Evolutionary conservation across 2,888 invertebrate species (phyloP), one percentile per base, ranked within the genome.

Genomic region (Trichogramma evanescens): DNA sequence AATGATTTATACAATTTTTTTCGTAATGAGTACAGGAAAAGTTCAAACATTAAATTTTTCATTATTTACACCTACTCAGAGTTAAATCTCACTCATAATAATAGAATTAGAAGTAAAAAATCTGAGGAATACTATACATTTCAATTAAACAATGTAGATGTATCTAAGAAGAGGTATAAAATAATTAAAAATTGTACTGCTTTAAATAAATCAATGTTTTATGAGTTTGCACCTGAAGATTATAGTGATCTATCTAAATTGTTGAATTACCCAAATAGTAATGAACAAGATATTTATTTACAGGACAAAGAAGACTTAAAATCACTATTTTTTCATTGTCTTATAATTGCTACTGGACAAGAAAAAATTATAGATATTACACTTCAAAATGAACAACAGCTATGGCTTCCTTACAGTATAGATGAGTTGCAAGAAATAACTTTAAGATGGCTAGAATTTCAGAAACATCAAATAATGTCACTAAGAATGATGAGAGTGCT

Each of bases 371-470:
- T 41, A 50, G 45, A 63, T 56, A 38, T 66, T 59, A 66, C 54
- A 66, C 46, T 54, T 59, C 61, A 66, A 51, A 58, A 66, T 56
- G 61, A 57, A 50, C 56, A 49, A 38, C 42, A 48, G 8, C 9
- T 26, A 1, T 3, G 58, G 43, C 48, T 68, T 66, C 65, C 67
- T 63, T 68, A 70, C 61, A 67, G 64, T 64, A 67, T 68, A 43
- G 67, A 70, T 61, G 63, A 71, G 62, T 67, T 71, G 65, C 64
- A 67, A 53, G 72, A 72, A 69, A 58, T 71, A 62, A 62, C 68
- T 9, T 66, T 71, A 65, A 70, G 72, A 62, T 72, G 71, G 71
- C 67, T 57, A 63, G 71, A 71, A 66, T 70, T 68, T 65, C 67
- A 67, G 61, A 65, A 69, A 65, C 64, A 66, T 65, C 67, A 65